These are phyloP conservation scores for Drosophila elegans DNA, from an alignment of 1,140 invertebrate genomes.

Conservation along the genomic window DNA sequence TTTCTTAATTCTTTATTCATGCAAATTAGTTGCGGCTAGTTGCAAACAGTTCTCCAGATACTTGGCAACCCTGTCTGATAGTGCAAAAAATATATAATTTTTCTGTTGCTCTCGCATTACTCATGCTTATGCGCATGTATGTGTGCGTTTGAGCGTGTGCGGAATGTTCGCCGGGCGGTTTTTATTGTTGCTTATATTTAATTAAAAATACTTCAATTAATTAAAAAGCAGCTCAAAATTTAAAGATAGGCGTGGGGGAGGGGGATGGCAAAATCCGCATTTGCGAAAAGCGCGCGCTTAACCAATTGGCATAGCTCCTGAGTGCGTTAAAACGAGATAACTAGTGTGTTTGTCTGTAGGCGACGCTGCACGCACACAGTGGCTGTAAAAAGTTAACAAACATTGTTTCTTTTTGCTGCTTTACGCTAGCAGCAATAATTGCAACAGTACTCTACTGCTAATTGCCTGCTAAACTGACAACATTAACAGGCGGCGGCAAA, in stretches of 20 bases:
- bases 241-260: slow-evolving; percentile 24
- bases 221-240: slow-evolving; percentile 59
- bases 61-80: slow-evolving; percentile 72
- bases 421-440: slow-evolving; percentile 38
- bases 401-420: slow-evolving; percentile 32
- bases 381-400: slow-evolving; percentile 49
- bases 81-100: slow-evolving; percentile 45
- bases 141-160: slow-evolving; percentile 16
- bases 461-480: slow-evolving; percentile 56
- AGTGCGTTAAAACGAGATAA: slow-evolving; percentile 74
- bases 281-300: slow-evolving; percentile 70
- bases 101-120: slow-evolving; percentile 72
- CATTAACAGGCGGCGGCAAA: slow-evolving; percentile 61
- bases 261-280: slow-evolving; percentile 21
- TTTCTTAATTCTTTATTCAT: slow-evolving; percentile 46
- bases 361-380: slow-evolving; percentile 46
- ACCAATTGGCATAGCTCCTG: slow-evolving; percentile 30
- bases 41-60: slow-evolving; percentile 33
- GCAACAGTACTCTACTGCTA: slow-evolving; percentile 38
- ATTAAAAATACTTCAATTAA: slow-evolving; percentile 77
- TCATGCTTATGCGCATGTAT: slow-evolving; percentile 73
- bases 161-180: slow-evolving; percentile 38
- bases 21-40: slow-evolving; percentile 45
- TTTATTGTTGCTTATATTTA: slow-evolving; percentile 64
- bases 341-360: slow-evolving; percentile 48